Conservation (phyloP, 2,113 vertebrate species). For the Mesembrinibis cayennensis region DNA sequence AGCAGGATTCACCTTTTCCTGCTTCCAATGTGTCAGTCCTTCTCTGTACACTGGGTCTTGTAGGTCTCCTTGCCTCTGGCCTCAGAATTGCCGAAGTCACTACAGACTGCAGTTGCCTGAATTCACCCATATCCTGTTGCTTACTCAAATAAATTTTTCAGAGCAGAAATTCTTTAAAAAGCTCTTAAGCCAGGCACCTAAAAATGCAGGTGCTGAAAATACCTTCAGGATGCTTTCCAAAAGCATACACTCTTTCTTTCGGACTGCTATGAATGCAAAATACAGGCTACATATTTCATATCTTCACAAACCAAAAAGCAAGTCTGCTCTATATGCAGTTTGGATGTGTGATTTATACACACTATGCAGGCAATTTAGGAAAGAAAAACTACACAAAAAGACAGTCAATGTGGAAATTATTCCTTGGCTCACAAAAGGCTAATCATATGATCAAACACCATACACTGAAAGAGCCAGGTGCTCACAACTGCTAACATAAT, state of each 20-base stretch:
- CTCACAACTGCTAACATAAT: not conserved
- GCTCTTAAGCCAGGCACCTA: not conserved
- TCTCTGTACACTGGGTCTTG: accelerated
- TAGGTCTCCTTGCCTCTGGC: not conserved
- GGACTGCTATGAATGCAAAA: not conserved
- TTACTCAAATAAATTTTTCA: not conserved
- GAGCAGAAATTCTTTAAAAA: not conserved
- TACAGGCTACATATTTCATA: not conserved
- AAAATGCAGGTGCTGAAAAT: not conserved
- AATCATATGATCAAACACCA: not conserved
- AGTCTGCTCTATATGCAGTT: not conserved
- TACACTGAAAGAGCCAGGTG: not conserved
- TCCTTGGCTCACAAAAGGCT: not conserved
- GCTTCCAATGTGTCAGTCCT: not conserved
- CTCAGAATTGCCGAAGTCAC: not conserved
- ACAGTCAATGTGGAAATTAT: not conserved
- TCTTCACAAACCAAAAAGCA: not conserved
- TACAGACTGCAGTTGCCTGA: not conserved
- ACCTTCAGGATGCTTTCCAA: not conserved
- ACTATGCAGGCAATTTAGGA: not conserved
- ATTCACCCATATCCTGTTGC: not conserved
- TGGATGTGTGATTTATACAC: not conserved
- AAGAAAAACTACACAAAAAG: not conserved
- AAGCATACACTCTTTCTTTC: not conserved
- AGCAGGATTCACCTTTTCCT: not conserved